Base-by-base conservation (phyloP, 2,113 vertebrate genomes). In the Orcinus orca region DNA sequence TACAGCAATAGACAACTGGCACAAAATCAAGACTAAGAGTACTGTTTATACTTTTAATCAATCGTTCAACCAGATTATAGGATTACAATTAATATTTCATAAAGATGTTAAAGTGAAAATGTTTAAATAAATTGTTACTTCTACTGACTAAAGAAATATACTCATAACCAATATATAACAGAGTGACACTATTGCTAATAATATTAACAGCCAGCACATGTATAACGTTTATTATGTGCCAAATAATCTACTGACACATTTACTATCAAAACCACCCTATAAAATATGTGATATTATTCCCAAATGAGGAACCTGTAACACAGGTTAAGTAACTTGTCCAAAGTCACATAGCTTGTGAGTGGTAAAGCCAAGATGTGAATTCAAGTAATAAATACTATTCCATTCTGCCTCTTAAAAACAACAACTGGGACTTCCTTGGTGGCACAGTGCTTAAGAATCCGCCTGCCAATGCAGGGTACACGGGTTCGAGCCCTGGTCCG, bases 21-120 rank as follows among this genome's bases (percentile, higher is more conserved):
- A 88, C 93, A 96, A 95, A 36, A 91, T 96, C 93, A 90, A 90
- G 53, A 86, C 44, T 83, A 97, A 96, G 95, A 97, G 86, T 83
- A 96, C 31, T 84, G 86, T 53, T 96, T 97, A 96, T 44, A 90
- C 68, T 96, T 87, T 41, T 76, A 98, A 96, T 96, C 84, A 97
- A 93, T 38, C 8, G 81, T 92, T 89, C 92, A 80, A 90, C 50
- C 79, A 98, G 90, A 96, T 95, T 98, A 8, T 23, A 96, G 71
- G 94, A 81, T 97, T 97, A 79, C 97, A 96, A 98, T 97, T 80
- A 98, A 97, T 98, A 97, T 98, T 98, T 98, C 74, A 98, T 98
- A 91, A 33, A 97, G 55, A 74, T 80, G 17, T 71, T 89, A 71
- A 50, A 96, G 95, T 31, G 21, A 70, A 70, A 71, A 70, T 36